These are phyloP conservation scores for Pterois miles DNA, from an alignment of 2,797 vertebrate genomes.

Conservation along the genomic window DNA sequence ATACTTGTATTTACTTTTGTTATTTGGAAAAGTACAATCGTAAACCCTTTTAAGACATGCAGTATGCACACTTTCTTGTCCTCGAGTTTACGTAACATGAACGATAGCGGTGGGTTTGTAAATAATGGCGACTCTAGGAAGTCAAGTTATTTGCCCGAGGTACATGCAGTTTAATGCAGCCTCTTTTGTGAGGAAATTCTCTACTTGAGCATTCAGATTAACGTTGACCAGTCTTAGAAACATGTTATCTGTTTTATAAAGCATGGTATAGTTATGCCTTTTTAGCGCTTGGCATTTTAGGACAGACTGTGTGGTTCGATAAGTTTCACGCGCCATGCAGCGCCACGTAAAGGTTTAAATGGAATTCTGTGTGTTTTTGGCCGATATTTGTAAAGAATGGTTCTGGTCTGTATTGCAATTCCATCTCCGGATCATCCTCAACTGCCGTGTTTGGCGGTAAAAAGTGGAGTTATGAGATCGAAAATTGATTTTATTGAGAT, in stretches of 20 bases:
- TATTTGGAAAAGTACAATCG: fast-evolving
- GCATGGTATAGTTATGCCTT: too few species aligned
- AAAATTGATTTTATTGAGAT: background rate
- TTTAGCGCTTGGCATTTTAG: fast-evolving
- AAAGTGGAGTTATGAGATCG: background rate
- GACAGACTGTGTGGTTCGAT: fast-evolving
- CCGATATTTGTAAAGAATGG: background rate
- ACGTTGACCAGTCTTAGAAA: background rate
- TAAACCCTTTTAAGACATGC: background rate
- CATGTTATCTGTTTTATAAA: background rate
- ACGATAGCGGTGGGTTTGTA: too few species aligned
- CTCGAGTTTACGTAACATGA: fast-evolving
- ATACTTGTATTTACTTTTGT: fast-evolving
- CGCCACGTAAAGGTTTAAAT: background rate
- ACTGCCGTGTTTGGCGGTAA: background rate
- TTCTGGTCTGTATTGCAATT: background rate
- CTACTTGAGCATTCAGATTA: background rate
- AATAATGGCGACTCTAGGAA: background rate
- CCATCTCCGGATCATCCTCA: background rate
- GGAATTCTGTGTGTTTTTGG: background rate
- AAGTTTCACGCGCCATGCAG: background rate
- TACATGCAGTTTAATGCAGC: background rate
- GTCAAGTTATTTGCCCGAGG: background rate
- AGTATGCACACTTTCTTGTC: background rate
- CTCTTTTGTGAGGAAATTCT: background rate